phyloP scores from a whole-genome alignment of 2,113 vertebrate genomes.

The Motacilla tschutschensis region DNA sequence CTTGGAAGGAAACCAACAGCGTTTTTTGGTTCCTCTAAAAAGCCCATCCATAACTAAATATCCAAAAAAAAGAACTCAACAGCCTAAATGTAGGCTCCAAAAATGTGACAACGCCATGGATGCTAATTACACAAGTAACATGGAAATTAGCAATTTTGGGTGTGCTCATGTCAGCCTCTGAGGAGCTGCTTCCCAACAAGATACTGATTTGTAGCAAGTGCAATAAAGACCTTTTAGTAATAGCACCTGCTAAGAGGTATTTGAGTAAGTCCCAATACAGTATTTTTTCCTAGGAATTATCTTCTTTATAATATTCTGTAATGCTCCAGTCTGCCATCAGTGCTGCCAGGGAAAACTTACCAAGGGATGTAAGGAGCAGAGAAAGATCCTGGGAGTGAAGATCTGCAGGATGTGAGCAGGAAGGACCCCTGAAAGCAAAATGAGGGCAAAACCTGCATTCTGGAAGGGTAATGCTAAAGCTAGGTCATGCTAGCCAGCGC shows the following conservation, averaged over 20 bases:
- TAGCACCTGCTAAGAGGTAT: not conserved
- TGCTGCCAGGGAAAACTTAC: conserved; percentile 64
- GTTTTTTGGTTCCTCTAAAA: not conserved
- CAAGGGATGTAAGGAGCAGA: conserved; percentile 24
- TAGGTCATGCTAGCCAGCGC: not conserved
- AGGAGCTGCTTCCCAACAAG: not conserved
- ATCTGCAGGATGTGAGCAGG: conserved; percentile 12
- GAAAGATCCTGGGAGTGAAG: conserved; percentile 18
- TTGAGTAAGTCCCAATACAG: too few species aligned
- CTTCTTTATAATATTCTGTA: not conserved
- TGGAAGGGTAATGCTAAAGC: not conserved
- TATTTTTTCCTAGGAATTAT: too few species aligned
- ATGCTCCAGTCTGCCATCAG: not conserved
- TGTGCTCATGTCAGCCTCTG: not conserved
- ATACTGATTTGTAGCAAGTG: not conserved
- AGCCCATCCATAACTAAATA: not conserved
- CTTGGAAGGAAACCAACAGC: not conserved
- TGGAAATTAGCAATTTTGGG: not conserved
- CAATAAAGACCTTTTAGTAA: not conserved
- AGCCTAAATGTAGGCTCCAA: not conserved
- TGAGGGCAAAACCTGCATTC: not conserved
- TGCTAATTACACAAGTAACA: not conserved
- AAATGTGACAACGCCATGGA: not conserved
- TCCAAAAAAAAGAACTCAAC: not conserved
- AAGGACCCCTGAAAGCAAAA: conserved; percentile 70